Conservation (phyloP, 2,888 invertebrate species). For the Macrosiphum euphorbiae region DNA sequence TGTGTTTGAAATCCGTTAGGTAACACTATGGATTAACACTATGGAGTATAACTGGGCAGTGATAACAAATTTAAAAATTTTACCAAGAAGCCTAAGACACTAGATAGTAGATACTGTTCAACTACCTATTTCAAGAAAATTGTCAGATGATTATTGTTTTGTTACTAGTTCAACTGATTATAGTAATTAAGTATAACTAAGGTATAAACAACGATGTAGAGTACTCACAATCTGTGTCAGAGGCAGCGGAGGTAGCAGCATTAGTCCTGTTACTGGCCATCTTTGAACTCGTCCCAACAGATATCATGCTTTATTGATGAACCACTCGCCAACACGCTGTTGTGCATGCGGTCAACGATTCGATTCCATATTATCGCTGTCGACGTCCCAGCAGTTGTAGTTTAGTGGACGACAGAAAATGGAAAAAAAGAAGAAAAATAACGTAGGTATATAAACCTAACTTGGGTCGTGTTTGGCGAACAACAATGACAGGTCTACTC, state of each 20-base stretch:
- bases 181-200: neutral
- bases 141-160: neutral
- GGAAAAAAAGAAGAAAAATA: neutral
- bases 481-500: neutral
- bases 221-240: neutral
- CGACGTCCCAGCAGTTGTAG: neutral
- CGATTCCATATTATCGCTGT: neutral
- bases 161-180: neutral
- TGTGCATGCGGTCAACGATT: neutral
- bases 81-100: neutral
- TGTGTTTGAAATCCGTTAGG: neutral
- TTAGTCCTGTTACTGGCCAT: slow-evolving; percentile 45
- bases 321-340: neutral
- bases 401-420: neutral
- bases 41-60: neutral
- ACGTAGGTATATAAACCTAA: neutral
- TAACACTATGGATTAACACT: neutral
- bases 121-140: too few relatives aligned
- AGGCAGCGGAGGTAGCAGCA: neutral
- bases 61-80: neutral
- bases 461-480: neutral
- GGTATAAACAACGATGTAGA: neutral
- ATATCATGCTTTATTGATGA: slow-evolving; percentile 26
- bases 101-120: too few relatives aligned
- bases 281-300: neutral